These are phyloP conservation scores for Metellina segmentata DNA, from an alignment of 2,888 invertebrate genomes.

Conservation along the genomic window DNA sequence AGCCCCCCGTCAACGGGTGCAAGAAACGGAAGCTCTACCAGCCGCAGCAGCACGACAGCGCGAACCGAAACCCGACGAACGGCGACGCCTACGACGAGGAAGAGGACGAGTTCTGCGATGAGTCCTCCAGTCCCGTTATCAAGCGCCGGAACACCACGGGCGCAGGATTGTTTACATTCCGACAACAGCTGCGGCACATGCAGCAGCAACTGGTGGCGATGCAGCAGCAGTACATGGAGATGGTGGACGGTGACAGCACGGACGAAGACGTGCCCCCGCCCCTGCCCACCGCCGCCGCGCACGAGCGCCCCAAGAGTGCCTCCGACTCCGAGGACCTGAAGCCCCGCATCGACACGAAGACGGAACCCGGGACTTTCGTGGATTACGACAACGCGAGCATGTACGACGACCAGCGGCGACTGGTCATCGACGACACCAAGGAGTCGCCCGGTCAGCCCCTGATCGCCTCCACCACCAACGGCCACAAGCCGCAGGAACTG, in stretches of 20 bases:
- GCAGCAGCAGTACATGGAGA: slow-evolving; percentile 93
- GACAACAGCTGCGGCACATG: slow-evolving; percentile 85
- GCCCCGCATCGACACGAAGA: slow-evolving; percentile 20
- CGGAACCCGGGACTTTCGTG: slow-evolving; percentile 28
- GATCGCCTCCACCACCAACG: not conserved
- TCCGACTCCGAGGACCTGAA: slow-evolving; percentile 59
- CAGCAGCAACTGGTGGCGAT: slow-evolving; percentile 85
- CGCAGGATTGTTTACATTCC: slow-evolving; percentile 84
- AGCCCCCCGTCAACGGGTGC: slow-evolving; percentile 92
- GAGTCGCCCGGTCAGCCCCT: slow-evolving; percentile 82
- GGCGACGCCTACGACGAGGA: slow-evolving; percentile 69
- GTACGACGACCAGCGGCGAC: slow-evolving; percentile 88
- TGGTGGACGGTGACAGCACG: slow-evolving; percentile 86
- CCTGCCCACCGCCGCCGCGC: not conserved
- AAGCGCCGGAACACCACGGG: slow-evolving; percentile 66
- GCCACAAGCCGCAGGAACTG: not conserved
- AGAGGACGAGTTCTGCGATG: slow-evolving; percentile 79
- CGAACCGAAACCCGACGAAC: slow-evolving; percentile 35
- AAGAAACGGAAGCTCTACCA: slow-evolving; percentile 97
- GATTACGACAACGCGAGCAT: slow-evolving; percentile 84
- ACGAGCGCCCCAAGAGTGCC: slow-evolving; percentile 39
- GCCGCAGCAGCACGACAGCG: slow-evolving; percentile 90
- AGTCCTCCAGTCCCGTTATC: slow-evolving; percentile 83
- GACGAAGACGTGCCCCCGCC: slow-evolving; percentile 82
- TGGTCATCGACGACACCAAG: slow-evolving; percentile 88